Evolutionary conservation across 2,888 invertebrate genomes (phyloP).

Genomic region (Ichneumoninae sp.): DNA sequence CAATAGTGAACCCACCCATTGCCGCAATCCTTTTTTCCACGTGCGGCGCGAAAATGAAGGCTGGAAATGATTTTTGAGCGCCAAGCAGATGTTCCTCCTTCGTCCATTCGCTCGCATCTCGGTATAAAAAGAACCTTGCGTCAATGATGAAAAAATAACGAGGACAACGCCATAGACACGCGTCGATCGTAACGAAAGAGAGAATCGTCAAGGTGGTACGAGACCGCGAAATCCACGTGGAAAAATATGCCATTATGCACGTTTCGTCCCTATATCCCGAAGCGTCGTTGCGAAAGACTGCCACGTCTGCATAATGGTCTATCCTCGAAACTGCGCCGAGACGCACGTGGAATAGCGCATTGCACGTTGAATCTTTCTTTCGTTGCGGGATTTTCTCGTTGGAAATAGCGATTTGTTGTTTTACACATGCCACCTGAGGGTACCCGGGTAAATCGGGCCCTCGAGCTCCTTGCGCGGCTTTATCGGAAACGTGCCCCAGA

Average conservation of each 20-base stretch:
- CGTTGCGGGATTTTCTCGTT: slow-evolving; percentile 47
- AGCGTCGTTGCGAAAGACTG: slow-evolving; percentile 18
- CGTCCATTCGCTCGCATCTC: no score
- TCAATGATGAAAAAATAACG: not conserved
- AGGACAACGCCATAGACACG: not conserved
- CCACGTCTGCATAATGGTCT: slow-evolving; percentile 49
- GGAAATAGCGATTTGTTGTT: slow-evolving; percentile 66
- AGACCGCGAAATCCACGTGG: slow-evolving; percentile 2
- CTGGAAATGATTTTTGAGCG: not conserved
- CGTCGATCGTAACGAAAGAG: slow-evolving; percentile 16
- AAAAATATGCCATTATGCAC: slow-evolving; percentile 35
- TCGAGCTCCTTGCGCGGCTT: slow-evolving; percentile 50
- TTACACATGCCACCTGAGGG: slow-evolving; percentile 63
- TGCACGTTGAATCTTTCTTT: slow-evolving; percentile 19
- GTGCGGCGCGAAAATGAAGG: not conserved
- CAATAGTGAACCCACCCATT: not conserved
- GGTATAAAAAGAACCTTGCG: not conserved
- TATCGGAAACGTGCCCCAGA: slow-evolving; percentile 68
- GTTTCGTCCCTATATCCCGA: slow-evolving; percentile 37
- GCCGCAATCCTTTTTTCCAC: not conserved
- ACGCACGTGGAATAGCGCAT: slow-evolving; percentile 40
- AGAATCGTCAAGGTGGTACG: not conserved
- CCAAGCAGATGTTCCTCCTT: no score
- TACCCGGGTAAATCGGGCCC: slow-evolving; percentile 49
- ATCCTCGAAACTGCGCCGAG: slow-evolving; percentile 41